Conservation (phyloP, 2,888 invertebrate species). For the Synanthedon andrenaeformis region DNA sequence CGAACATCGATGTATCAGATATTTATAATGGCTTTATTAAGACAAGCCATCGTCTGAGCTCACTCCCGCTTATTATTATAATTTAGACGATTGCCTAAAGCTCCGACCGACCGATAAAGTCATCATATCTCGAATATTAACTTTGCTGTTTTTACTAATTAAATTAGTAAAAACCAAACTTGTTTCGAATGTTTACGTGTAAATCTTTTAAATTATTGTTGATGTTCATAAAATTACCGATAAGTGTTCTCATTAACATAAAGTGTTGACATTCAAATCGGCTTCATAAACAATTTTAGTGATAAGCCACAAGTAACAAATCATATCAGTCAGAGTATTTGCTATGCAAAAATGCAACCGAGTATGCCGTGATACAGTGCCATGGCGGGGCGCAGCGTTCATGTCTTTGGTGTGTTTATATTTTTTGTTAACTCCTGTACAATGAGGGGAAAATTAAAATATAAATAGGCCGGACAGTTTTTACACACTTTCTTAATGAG, state of each 20-base stretch:
- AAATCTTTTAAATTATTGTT: not conserved
- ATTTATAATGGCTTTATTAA: conserved; percentile 70
- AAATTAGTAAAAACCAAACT: not conserved
- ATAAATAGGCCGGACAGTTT: conserved; percentile 15
- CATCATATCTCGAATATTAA: conserved; percentile 37
- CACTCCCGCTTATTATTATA: conserved; percentile 69
- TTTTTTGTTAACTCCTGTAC: conserved; percentile 39
- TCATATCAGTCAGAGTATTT: conserved; percentile 40
- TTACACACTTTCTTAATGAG: conserved; percentile 3
- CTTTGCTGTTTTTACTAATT: conserved; percentile 10
- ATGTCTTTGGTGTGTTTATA: conserved; percentile 55
- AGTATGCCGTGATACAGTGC: conserved; percentile 58
- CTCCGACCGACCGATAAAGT: conserved; percentile 57
- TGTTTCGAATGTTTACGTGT: not conserved
- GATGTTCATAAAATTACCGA: not conserved
- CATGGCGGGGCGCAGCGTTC: conserved; percentile 36
- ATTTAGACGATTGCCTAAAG: conserved; percentile 68
- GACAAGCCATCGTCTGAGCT: conserved; percentile 52
- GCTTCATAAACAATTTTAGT: conserved; percentile 22
- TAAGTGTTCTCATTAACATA: conserved; percentile 4
- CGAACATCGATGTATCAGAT: conserved; percentile 54
- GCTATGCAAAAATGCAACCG: conserved; percentile 62
- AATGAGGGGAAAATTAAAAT: conserved; percentile 35
- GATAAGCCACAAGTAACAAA: conserved; percentile 43
- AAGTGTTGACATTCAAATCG: conserved; percentile 12